Evolutionary conservation across 2,888 invertebrate genomes (phyloP).

Genomic region (Pseudococcus jackbeardsleyi): DNA sequence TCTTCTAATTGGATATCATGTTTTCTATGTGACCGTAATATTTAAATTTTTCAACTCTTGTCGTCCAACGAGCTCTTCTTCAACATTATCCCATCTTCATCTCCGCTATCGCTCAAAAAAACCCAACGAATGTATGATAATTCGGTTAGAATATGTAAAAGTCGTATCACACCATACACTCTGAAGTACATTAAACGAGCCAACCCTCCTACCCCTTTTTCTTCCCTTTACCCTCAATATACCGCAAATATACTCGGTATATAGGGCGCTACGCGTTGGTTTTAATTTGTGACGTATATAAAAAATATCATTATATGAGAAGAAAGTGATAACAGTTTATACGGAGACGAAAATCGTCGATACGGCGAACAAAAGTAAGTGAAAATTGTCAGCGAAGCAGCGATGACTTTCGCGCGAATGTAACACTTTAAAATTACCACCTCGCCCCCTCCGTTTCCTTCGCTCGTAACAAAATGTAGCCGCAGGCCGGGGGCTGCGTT

Average conservation of each 20-base stretch:
- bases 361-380: constrained; percentile 58
- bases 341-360: constrained; percentile 56
- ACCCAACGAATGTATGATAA: background rate
- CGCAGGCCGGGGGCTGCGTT: constrained; percentile 46
- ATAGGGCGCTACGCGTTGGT: background rate
- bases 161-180: background rate
- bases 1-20: background rate
- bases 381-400: constrained; percentile 56
- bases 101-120: too few species aligned
- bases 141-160: background rate
- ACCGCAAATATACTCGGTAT: background rate
- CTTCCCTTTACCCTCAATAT: background rate
- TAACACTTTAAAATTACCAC: constrained; percentile 60
- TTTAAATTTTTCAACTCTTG: constrained; percentile 11
- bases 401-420: constrained; percentile 49
- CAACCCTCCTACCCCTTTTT: background rate
- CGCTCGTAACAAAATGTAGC: constrained; percentile 42
- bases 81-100: background rate
- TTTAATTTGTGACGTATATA: constrained; percentile 31
- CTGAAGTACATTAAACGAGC: background rate
- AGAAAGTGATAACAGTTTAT: constrained; percentile 40
- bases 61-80: background rate
- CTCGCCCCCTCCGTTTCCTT: background rate
- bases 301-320: constrained; percentile 39
- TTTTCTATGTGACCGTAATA: constrained; percentile 12